Percentiles rank a stretch among this genome's conserved stretches.
These are phyloP conservation scores for Acipenser oxyrinchus DNA, from an alignment of 2,797 vertebrate genomes.

Conservation along the genomic window DNA sequence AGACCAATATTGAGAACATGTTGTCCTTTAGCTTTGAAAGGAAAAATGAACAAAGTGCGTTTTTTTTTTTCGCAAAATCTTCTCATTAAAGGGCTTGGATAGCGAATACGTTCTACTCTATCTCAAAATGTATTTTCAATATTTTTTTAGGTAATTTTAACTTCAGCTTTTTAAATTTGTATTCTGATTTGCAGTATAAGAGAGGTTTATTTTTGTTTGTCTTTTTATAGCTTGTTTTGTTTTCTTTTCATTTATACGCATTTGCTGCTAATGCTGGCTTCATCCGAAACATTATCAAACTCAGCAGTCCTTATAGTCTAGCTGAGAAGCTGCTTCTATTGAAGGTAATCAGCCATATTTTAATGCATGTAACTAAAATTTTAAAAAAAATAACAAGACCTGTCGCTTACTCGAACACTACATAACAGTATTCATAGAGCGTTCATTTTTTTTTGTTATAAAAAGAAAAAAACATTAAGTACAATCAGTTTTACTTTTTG, in stretches of 20 bases:
- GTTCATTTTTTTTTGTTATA: conserved; percentile 35
- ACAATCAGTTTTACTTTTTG: conserved; percentile 48
- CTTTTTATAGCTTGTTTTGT: neutral
- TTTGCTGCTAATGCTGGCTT: conserved; percentile 56
- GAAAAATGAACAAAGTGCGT: conserved; percentile 13
- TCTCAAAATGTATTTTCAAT: conserved; percentile 24
- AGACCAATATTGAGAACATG: no score
- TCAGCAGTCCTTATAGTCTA: conserved; percentile 35
- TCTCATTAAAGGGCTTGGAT: conserved; percentile 27
- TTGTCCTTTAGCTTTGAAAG: conserved; percentile 1
- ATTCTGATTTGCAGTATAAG: conserved; percentile 42
- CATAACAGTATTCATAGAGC: conserved; percentile 51
- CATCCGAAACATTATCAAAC: conserved; percentile 41
- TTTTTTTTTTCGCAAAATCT: conserved; percentile 17
- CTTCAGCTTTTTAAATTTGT: conserved; percentile 22
- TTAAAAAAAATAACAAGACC: conserved; percentile 37
- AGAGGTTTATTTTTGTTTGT: conserved; percentile 17
- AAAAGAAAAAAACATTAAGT: conserved; percentile 35
- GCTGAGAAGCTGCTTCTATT: conserved; percentile 50
- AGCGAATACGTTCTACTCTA: neutral
- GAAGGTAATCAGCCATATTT: conserved; percentile 40
- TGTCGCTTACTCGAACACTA: conserved; percentile 35
- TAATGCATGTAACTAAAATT: conserved; percentile 53
- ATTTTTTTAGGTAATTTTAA: conserved; percentile 17
- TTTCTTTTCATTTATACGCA: conserved; percentile 25